These are phyloP conservation scores for Archaeoteleia sp. DNA, from an alignment of 2,888 invertebrate species.

Conservation along the genomic window DNA sequence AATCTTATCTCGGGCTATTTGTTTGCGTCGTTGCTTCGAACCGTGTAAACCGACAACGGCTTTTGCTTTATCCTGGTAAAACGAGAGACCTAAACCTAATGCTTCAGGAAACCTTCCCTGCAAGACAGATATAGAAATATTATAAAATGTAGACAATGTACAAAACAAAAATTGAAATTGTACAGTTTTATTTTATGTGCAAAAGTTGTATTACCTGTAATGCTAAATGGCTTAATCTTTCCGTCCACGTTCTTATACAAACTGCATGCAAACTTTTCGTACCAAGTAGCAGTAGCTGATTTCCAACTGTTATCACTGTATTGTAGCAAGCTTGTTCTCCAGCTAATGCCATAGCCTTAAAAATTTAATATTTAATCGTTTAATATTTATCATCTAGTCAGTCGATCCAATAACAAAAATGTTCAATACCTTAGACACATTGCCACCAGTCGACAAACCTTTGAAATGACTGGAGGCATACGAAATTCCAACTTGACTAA, in stretches of 20 bases:
- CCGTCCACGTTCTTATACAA: constrained; percentile 80
- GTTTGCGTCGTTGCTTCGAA: constrained; percentile 74
- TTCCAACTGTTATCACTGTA: constrained; percentile 81
- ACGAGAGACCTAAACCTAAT: constrained; percentile 78
- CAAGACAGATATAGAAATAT: too few relatives aligned
- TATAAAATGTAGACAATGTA: too few relatives aligned
- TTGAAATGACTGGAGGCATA: constrained; percentile 92
- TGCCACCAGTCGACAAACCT: constrained; percentile 96
- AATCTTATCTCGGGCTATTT: constrained; percentile 74
- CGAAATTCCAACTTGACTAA: constrained; percentile 87
- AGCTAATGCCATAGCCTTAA: constrained; percentile 83
- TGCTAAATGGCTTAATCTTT: constrained; percentile 80
- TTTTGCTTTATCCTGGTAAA: constrained; percentile 80
- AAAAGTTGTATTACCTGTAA: too few relatives aligned
- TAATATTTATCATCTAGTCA: neutral
- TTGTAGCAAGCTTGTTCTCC: constrained; percentile 87
- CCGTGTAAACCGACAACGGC: constrained; percentile 79
- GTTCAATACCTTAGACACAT: constrained; percentile 79
- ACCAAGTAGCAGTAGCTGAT: constrained; percentile 83
- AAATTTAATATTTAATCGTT: neutral
- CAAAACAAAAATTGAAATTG: too few relatives aligned
- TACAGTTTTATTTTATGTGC: too few relatives aligned
- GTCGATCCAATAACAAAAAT: neutral
- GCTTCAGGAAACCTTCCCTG: constrained; percentile 78
- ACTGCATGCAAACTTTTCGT: constrained; percentile 78